Evolutionary conservation across 2,113 vertebrate genomes (phyloP).

Genomic region (Dendrocopos noguchii): DNA sequence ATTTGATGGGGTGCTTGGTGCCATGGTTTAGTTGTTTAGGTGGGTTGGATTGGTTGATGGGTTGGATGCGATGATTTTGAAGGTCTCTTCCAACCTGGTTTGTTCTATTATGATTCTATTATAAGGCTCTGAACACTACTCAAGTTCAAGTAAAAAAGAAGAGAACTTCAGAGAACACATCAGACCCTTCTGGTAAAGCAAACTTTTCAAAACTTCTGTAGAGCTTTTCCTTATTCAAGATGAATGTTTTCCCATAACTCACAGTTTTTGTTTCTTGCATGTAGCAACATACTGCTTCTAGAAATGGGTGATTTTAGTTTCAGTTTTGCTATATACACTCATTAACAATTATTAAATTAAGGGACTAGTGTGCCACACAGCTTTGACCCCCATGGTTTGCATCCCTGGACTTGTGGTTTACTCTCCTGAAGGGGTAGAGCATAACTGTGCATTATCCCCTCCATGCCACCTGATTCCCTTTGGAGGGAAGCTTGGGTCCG

Average conservation of each 20-base stretch:
- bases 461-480: not conserved
- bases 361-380: not conserved
- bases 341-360: not conserved
- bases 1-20: too few species aligned
- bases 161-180: not conserved
- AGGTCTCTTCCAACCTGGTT: too few species aligned
- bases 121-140: not conserved
- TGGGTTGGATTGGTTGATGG: too few species aligned
- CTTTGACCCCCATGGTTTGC: not conserved
- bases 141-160: not conserved
- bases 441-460: accelerated
- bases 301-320: not conserved
- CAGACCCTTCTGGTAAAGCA: slow-evolving; percentile 38
- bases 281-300: not conserved
- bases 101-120: too few species aligned
- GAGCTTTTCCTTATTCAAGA: not conserved
- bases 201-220: not conserved
- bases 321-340: not conserved
- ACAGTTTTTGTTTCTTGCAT: not conserved
- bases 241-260: not conserved
- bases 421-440: not conserved
- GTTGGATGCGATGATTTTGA: too few species aligned
- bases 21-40: too few species aligned
- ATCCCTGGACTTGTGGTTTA: not conserved
- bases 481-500: not conserved